Evolutionary conservation across 2,113 vertebrate species (phyloP).

Genomic region (Paedocypris sp.): DNA sequence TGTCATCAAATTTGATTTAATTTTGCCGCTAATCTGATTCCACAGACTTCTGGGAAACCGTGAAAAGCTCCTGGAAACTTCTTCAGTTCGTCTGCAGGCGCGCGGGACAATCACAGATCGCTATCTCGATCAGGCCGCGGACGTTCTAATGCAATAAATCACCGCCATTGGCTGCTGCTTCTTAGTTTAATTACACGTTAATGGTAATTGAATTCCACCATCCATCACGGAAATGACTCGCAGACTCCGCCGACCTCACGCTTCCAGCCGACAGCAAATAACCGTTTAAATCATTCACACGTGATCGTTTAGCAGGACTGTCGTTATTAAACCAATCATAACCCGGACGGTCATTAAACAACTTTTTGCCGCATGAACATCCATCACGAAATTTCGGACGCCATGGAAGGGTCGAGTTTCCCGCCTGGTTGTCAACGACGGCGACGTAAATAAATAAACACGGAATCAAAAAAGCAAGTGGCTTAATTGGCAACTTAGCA

Average conservation of each 20-base stretch:
- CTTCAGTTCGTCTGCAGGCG: not conserved
- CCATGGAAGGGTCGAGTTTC: too few relatives aligned
- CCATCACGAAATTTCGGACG: too few relatives aligned
- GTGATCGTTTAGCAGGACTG: conserved; percentile 5
- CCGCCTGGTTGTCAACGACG: too few relatives aligned
- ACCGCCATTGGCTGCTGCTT: not conserved
- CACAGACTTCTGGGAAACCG: too few relatives aligned
- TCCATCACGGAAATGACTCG: conserved; percentile 15
- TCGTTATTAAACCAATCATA: not conserved
- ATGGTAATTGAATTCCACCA: conserved; percentile 13
- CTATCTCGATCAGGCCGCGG: not conserved
- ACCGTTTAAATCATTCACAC: conserved; percentile 7
- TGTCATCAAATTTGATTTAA: too few relatives aligned
- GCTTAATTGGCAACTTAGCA: not conserved
- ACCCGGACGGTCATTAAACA: too few relatives aligned
- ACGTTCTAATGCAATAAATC: conserved; percentile 12
- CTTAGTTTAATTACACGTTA: conserved; percentile 11
- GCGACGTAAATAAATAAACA: not conserved
- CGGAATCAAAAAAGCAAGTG: not conserved
- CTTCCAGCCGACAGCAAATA: conserved; percentile 6
- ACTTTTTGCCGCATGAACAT: too few relatives aligned
- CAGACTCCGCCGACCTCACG: not conserved
- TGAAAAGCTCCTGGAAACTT: too few relatives aligned
- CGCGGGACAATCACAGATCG: not conserved
- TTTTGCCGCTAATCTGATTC: too few relatives aligned